phyloP scores from a whole-genome alignment of 1,140 invertebrate species.

The Zophobas atratus region DNA sequence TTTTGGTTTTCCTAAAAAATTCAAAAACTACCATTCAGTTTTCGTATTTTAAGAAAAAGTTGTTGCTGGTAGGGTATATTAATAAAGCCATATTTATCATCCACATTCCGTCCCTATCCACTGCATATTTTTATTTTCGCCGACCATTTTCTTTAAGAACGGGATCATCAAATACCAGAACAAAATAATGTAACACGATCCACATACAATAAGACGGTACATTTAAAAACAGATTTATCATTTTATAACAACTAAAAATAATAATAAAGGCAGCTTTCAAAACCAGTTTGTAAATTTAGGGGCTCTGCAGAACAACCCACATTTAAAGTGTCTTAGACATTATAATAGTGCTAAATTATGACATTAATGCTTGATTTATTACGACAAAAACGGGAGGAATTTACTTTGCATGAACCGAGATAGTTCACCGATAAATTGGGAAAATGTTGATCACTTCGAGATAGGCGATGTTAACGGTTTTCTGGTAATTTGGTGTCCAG shows the following conservation, averaged over 20 bases:
- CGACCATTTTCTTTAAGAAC: conserved; percentile 7
- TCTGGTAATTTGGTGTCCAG: no score
- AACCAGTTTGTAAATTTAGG: conserved; percentile 38
- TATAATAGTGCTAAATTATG: conserved; percentile 36
- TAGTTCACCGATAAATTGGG: no score
- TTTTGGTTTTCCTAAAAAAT: no score
- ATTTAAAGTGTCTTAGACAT: conserved; percentile 33
- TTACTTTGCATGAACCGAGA: background rate
- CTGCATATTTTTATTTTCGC: background rate
- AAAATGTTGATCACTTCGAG: no score
- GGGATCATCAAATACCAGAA: conserved; percentile 23
- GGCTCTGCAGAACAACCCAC: conserved; percentile 31
- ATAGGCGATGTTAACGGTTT: no score
- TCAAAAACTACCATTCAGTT: no score
- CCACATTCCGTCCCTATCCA: no score
- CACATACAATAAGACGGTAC: conserved; percentile 32
- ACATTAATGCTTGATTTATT: conserved; percentile 38
- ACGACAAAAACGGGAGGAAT: background rate
- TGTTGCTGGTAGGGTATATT: no score
- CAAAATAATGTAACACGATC: conserved; percentile 40
- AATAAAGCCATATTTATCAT: no score
- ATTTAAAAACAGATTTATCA: conserved; percentile 41
- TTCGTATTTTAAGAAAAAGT: no score
- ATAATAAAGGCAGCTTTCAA: conserved; percentile 37
- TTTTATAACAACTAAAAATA: conserved; percentile 41